Evolutionary conservation across 2,888 invertebrate species (phyloP).

Genomic region (Bugulina stolonifera): DNA sequence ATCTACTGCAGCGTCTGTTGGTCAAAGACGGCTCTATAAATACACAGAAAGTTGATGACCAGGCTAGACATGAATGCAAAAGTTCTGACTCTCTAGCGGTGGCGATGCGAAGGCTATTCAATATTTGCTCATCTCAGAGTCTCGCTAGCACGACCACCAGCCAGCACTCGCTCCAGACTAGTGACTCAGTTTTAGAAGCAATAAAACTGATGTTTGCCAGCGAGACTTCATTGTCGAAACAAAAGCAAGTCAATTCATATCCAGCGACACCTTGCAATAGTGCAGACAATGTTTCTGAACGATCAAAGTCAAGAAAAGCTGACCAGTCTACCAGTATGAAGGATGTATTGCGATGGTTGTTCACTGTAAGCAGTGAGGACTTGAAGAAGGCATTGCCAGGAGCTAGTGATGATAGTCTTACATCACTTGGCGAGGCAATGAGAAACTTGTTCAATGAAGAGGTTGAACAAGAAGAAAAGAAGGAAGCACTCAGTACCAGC

Average conservation of each 20-base stretch:
- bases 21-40: no score
- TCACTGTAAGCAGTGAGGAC: neutral
- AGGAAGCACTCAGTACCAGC: neutral
- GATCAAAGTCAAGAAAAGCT: neutral
- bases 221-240: neutral
- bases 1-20: neutral
- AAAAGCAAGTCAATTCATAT: neutral
- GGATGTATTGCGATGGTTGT: neutral
- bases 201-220: neutral
- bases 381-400: neutral
- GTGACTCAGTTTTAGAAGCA: conserved; percentile 3
- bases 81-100: conserved; percentile 3
- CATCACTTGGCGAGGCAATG: conserved; percentile 19
- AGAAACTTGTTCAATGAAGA: conserved; percentile 2
- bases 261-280: conserved; percentile 14
- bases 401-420: neutral
- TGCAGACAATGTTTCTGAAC: neutral
- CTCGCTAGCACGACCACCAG: conserved; percentile 18
- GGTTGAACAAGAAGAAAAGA: neutral
- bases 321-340: conserved; percentile 4
- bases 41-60: neutral
- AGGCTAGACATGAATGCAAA: neutral
- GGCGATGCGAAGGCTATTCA: conserved; percentile 2
- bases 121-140: conserved; percentile 3
- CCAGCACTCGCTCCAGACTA: neutral